Evolutionary conservation across 2,888 invertebrate species (phyloP).

Genomic region (Cheilosia variabilis): DNA sequence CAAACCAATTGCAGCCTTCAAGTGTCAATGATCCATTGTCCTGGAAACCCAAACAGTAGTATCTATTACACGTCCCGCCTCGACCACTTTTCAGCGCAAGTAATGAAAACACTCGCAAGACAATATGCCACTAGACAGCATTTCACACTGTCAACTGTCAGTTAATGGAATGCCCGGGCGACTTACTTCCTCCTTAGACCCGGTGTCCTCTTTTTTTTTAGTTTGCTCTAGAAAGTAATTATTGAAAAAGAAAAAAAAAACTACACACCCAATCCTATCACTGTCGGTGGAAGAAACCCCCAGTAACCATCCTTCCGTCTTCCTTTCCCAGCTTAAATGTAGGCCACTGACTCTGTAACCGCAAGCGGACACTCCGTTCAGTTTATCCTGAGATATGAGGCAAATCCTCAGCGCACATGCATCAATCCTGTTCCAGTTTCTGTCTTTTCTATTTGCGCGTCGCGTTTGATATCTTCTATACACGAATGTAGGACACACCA

Average conservation of each 20-base stretch:
- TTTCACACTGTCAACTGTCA: constrained; percentile 74
- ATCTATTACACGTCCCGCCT: constrained; percentile 19
- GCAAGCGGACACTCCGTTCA: constrained; percentile 66
- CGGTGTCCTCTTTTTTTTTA: constrained; percentile 4
- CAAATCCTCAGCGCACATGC: constrained; percentile 60
- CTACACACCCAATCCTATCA: constrained; percentile 24
- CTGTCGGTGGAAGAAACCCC: constrained; percentile 40
- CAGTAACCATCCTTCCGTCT: constrained; percentile 51
- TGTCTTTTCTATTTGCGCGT: constrained; percentile 61
- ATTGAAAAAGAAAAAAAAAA: constrained; percentile 13
- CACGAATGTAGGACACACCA: constrained; percentile 56
- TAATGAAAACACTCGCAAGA: constrained; percentile 62
- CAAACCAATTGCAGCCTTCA: constrained; percentile 16
- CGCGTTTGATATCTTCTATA: constrained; percentile 63
- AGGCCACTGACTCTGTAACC: constrained; percentile 69
- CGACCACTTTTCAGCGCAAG: constrained; percentile 34
- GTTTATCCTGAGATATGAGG: constrained; percentile 61
- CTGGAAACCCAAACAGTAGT: constrained; percentile 49
- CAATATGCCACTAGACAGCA: constrained; percentile 69
- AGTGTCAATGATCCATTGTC: constrained; percentile 58
- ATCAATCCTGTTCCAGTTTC: constrained; percentile 70
- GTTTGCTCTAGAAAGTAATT: constrained; percentile 54
- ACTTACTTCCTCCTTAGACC: constrained; percentile 46
- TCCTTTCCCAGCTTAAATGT: constrained; percentile 52
- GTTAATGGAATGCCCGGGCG: constrained; percentile 58